Evolutionary conservation across 2,888 invertebrate genomes (phyloP), one percentile per base, ranked within the genome.

Genomic region (Bellardia bayeri): DNA sequence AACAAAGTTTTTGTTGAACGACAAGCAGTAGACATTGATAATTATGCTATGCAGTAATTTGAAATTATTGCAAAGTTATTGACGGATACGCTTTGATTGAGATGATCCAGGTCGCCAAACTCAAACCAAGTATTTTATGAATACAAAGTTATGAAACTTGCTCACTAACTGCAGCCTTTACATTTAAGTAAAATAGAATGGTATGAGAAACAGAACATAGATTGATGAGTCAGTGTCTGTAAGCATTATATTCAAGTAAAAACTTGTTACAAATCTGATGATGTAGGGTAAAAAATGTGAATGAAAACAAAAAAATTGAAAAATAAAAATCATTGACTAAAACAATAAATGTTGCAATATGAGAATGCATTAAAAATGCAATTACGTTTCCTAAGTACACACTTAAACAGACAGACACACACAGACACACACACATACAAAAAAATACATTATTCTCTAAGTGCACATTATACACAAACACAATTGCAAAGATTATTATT

Each of bases 341-440:
- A 76, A 72, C 61, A 86, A 82, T 72, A 82, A 86, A 86, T 76
- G 76, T 68, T 86, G 76, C 85, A 82, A 78, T 51, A 85, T 75
- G 51, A 54, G 40, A 85, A 85, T 80, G 85, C 80, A 85, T 85
- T 85, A 85, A 85, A 85, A 85, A 85, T 85, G 85, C 85, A 85
- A 85, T 85, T 85, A 85, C 68, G 79, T 75, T 80, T 80, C 54
- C 56, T 45, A 80, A 80, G 80, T 85, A 63, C 80, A 68, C 63
- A 75, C 85, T 80, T 85, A 54, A 85, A 61, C 11, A 58, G 56
- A 58, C 64, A 40, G 42, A 74, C 40, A 54, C 37, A 58, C 68
- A 68, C 3, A 6, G 4, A 33, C 37, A 66, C 4, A 69, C 23
- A 30, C 16, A 9, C 30, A 63, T 11, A 16, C 13, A 63, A 16